phyloP scores from a whole-genome alignment of 2,888 invertebrate species.

The Phengaris alcon region DNA sequence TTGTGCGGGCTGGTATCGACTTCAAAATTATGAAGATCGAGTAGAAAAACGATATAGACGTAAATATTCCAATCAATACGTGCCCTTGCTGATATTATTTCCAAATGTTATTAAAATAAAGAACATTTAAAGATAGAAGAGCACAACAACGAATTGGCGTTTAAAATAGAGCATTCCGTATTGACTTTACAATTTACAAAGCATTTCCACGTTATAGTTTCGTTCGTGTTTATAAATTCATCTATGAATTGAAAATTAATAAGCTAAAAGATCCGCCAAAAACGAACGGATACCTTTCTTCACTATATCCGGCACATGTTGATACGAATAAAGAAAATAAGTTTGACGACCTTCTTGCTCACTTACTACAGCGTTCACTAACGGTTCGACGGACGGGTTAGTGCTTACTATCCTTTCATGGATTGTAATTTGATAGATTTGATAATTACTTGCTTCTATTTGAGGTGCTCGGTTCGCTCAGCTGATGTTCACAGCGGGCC shows the following conservation, averaged over 20 bases:
- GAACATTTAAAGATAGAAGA: not conserved
- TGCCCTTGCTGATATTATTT: not conserved
- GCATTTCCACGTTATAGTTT: slow-evolving; percentile 1
- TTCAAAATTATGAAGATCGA: too few species aligned
- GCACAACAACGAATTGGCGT: not conserved
- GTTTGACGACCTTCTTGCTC: too few species aligned
- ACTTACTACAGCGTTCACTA: too few species aligned
- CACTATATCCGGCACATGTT: too few species aligned
- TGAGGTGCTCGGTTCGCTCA: slow-evolving; percentile 73
- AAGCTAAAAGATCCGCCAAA: too few species aligned
- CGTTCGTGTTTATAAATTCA: not conserved
- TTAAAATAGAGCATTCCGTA: not conserved
- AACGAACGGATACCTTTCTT: too few species aligned
- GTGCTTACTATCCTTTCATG: too few species aligned
- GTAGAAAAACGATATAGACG: not conserved
- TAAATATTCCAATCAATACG: not conserved
- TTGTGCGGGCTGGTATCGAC: too few species aligned
- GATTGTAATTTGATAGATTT: too few species aligned
- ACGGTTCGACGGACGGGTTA: too few species aligned
- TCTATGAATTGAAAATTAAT: too few species aligned
- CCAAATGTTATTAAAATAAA: not conserved
- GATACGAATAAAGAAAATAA: too few species aligned
- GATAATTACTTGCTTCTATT: slow-evolving; percentile 35
- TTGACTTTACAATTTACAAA: not conserved
- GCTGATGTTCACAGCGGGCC: slow-evolving; percentile 59